Evolutionary conservation across 2,888 invertebrate genomes (phyloP).

Genomic region (Epinotia bilunana): DNA sequence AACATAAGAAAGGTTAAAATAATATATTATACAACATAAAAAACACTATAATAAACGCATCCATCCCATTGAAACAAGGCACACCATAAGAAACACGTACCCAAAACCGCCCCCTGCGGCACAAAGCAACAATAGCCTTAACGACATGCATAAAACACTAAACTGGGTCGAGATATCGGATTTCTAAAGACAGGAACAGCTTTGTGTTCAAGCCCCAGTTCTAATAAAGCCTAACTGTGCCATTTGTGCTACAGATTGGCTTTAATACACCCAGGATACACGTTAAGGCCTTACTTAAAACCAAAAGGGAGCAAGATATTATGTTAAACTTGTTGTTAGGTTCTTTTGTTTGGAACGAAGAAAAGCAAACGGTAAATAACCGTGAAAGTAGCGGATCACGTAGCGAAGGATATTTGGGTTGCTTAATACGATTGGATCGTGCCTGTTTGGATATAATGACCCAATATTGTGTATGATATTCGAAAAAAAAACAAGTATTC

Average conservation of each 20-base stretch:
- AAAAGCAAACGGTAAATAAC: slow-evolving; percentile 2
- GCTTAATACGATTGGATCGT: slow-evolving; percentile 15
- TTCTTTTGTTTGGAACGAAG: neutral
- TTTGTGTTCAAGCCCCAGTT: slow-evolving; percentile 24
- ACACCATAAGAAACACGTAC: neutral
- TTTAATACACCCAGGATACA: slow-evolving; percentile 29
- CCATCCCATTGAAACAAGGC: neutral
- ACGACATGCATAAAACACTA: slow-evolving; percentile 7
- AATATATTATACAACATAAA: neutral
- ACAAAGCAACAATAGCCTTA: slow-evolving; percentile 25
- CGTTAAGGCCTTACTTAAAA: slow-evolving; percentile 8
- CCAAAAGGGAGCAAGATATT: neutral
- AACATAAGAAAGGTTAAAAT: too few relatives aligned
- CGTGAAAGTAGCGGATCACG: slow-evolving; percentile 24
- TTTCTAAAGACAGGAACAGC: slow-evolving; percentile 38
- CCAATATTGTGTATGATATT: neutral
- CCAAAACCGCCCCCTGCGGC: slow-evolving; percentile 21
- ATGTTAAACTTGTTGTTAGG: neutral
- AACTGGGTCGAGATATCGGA: slow-evolving; percentile 30
- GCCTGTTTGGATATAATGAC: slow-evolving; percentile 10
- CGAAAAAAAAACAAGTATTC: slow-evolving; percentile 5
- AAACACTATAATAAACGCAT: neutral
- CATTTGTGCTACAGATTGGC: slow-evolving; percentile 14
- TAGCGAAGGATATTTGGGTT: slow-evolving; percentile 18
- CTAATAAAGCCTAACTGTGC: slow-evolving; percentile 36